Percentiles rank a stretch among this genome's conserved stretches.
These are phyloP conservation scores for Psilopsiagon aurifrons DNA, from an alignment of 2,113 vertebrate genomes.

Conservation along the genomic window DNA sequence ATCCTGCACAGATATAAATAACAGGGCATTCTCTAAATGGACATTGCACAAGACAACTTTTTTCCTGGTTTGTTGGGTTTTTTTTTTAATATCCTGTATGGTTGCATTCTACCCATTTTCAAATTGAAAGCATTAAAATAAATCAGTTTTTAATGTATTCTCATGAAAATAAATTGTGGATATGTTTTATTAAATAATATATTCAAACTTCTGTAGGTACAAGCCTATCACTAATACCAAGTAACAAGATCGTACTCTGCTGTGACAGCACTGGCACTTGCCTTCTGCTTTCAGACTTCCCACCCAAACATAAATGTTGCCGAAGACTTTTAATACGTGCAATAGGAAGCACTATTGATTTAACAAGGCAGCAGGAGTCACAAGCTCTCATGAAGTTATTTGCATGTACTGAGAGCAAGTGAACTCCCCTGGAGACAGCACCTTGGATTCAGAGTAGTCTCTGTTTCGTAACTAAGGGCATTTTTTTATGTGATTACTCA, in stretches of 20 bases:
- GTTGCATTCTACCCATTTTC: neutral
- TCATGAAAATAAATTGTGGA: neutral
- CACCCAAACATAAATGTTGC: fast-evolving
- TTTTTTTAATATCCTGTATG: neutral
- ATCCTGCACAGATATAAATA: neutral
- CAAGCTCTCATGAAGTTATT: neutral
- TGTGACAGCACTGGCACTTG: neutral
- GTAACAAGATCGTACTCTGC: neutral
- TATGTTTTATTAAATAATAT: neutral
- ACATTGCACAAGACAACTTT: neutral
- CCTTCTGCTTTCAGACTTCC: neutral
- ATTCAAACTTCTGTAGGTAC: neutral
- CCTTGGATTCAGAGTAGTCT: fast-evolving
- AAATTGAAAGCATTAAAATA: neutral
- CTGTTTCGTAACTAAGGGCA: neutral
- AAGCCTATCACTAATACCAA: neutral
- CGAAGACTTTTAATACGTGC: neutral
- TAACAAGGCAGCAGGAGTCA: neutral
- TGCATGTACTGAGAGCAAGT: neutral
- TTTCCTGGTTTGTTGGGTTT: no score
- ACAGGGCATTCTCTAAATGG: neutral
- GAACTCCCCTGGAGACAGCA: neutral
- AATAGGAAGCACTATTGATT: neutral
- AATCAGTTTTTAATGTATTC: neutral
- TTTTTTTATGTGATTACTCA: neutral